Percentiles rank a stretch among this genome's conserved stretches.
phyloP scores from a whole-genome alignment of 2,888 invertebrate genomes.

The Heliconius ethilla region DNA sequence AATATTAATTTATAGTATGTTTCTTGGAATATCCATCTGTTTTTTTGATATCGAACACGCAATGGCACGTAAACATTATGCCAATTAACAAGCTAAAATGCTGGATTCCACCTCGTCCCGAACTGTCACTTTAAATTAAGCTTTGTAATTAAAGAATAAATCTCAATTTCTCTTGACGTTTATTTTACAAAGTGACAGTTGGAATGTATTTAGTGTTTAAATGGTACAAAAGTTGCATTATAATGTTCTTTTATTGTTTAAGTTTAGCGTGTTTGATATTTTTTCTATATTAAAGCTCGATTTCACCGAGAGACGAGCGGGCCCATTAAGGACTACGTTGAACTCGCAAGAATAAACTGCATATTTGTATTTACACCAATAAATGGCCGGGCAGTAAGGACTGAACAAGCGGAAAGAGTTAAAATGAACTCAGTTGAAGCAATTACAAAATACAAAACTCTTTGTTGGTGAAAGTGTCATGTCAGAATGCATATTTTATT shows the following conservation, averaged over 20 bases:
- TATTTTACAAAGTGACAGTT: constrained; percentile 14
- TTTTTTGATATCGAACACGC: constrained; percentile 48
- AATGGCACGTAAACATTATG: constrained; percentile 47
- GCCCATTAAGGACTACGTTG: too few relatives aligned
- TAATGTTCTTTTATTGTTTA: not conserved
- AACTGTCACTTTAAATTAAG: constrained; percentile 26
- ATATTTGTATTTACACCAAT: too few relatives aligned
- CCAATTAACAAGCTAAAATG: constrained; percentile 48
- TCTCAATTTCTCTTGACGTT: constrained; percentile 16
- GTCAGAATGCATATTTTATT: too few relatives aligned
- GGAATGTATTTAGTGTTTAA: constrained; percentile 18
- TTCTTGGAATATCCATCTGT: constrained; percentile 47
- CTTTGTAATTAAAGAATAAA: constrained; percentile 25
- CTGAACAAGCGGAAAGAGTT: too few relatives aligned
- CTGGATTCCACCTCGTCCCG: constrained; percentile 25
- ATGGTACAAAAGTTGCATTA: constrained; percentile 11
- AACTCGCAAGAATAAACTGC: too few relatives aligned
- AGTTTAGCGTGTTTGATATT: not conserved
- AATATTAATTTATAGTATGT: constrained; percentile 47
- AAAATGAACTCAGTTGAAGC: too few relatives aligned
- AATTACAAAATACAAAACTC: too few relatives aligned
- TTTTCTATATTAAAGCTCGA: not conserved
- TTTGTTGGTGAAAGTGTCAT: too few relatives aligned
- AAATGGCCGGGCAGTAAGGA: too few relatives aligned
- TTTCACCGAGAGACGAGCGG: too few relatives aligned